Conservation (phyloP, 2,797 vertebrate species). For the Odontamblyopus lacepedii region DNA sequence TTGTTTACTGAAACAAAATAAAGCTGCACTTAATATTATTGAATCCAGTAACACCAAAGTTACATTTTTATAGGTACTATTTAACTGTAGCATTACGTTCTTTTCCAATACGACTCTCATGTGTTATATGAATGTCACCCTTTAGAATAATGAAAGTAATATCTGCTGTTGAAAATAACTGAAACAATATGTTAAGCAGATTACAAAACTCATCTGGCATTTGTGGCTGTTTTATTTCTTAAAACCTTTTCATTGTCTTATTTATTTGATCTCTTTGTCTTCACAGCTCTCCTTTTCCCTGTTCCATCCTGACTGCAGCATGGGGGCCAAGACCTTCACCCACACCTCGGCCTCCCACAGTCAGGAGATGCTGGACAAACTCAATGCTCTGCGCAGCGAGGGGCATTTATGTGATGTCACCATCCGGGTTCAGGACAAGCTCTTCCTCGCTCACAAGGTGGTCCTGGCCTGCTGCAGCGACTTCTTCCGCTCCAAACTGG, state of each 20-base stretch:
- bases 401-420: constrained; percentile 96
- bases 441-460: constrained; percentile 97
- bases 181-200: neutral
- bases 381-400: constrained; percentile 88
- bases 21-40: neutral
- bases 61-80: neutral
- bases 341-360: constrained; percentile 90
- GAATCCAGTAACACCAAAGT: neutral
- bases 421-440: constrained; percentile 97
- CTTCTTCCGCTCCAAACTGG: constrained; percentile 94
- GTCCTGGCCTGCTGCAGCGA: constrained; percentile 98
- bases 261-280: constrained; percentile 11
- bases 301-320: constrained; percentile 55
- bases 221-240: neutral
- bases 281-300: constrained; percentile 39
- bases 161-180: neutral
- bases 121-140: neutral
- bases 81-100: neutral
- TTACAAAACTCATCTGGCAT: neutral
- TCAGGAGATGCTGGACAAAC: constrained; percentile 94
- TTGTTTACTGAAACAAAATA: neutral
- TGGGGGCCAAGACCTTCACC: constrained; percentile 85
- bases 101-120: neutral
- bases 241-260: neutral
- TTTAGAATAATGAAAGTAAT: no score